phyloP scores from a whole-genome alignment of 2,888 invertebrate species.

The Protula sp. region DNA sequence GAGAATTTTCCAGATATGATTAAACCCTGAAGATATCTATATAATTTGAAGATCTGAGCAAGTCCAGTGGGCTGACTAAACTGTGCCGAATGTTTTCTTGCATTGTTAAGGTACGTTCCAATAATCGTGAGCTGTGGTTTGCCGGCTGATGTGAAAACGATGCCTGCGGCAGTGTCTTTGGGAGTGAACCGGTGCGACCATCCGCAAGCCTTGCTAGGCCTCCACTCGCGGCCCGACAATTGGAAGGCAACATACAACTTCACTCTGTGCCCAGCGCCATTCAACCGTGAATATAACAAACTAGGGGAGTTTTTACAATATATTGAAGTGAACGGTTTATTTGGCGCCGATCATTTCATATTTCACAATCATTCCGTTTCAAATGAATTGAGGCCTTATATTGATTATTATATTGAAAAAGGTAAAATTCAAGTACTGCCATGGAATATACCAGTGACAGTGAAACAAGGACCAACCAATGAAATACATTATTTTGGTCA shows the following conservation, averaged over 20 bases:
- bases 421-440: background rate
- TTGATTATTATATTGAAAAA: background rate
- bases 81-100: too few species aligned
- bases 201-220: background rate
- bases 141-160: too few species aligned
- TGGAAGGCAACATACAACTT: background rate
- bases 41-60: too few species aligned
- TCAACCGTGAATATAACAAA: background rate
- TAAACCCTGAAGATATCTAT: too few species aligned
- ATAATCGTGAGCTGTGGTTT: too few species aligned
- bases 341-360: background rate
- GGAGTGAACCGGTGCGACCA: background rate
- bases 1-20: too few species aligned
- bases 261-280: background rate
- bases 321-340: background rate
- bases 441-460: background rate
- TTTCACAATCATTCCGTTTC: background rate
- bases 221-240: background rate
- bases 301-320: background rate
- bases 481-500: constrained; percentile 1
- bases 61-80: too few species aligned
- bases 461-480: background rate
- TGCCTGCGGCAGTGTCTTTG: background rate
- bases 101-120: too few species aligned
- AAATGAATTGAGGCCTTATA: background rate